phyloP scores from a whole-genome alignment of 2,797 vertebrate species.

The Epinephelus malabaricus region DNA sequence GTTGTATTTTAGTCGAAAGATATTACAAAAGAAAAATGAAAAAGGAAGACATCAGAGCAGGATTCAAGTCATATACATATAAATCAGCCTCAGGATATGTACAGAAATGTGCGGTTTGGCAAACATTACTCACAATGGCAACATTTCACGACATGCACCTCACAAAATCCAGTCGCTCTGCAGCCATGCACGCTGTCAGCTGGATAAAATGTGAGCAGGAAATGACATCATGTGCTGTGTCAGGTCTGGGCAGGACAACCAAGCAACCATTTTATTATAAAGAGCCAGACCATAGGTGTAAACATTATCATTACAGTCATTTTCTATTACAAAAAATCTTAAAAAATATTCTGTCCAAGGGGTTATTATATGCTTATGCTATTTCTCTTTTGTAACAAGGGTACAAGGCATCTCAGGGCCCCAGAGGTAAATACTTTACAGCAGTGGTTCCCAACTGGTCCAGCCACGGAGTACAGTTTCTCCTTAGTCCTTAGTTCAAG shows the following conservation, averaged over 20 bases:
- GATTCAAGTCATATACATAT: neutral
- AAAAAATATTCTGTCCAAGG: too few relatives aligned
- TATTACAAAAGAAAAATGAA: neutral
- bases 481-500: too few relatives aligned
- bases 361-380: too few relatives aligned
- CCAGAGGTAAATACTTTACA: too few relatives aligned
- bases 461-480: too few relatives aligned
- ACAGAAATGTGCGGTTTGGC: neutral
- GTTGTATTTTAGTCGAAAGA: neutral
- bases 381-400: too few relatives aligned
- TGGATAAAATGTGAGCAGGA: slow-evolving; percentile 15
- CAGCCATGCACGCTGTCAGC: slow-evolving; percentile 17
- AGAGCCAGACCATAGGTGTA: neutral
- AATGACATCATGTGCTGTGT: slow-evolving; percentile 42
- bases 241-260: slow-evolving; percentile 34
- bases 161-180: slow-evolving; percentile 11
- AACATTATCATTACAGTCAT: slow-evolving; percentile 22
- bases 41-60: neutral
- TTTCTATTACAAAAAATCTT: too few relatives aligned
- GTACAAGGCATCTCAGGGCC: too few relatives aligned
- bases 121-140: slow-evolving; percentile 29
- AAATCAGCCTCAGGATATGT: neutral
- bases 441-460: too few relatives aligned
- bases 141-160: neutral
- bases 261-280: slow-evolving; percentile 3